Evolutionary conservation across 2,113 vertebrate genomes (phyloP).

Genomic region (Gobio gobio): DNA sequence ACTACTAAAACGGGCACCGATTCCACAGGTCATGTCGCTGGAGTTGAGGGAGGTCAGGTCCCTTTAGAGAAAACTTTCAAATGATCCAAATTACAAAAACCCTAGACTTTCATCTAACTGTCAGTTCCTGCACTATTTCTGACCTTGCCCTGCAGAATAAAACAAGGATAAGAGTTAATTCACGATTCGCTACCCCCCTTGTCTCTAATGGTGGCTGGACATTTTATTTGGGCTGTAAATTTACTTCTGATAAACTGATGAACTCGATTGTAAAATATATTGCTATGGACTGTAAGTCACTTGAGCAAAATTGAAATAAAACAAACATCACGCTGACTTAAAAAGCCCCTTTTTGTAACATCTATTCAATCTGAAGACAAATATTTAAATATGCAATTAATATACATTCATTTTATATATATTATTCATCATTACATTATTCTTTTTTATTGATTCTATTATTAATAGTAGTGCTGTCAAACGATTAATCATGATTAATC

Average conservation of each 20-base stretch:
- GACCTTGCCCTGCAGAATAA: background rate
- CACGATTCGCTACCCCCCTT: too few species aligned
- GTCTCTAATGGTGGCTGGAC: too few species aligned
- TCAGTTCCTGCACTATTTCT: background rate
- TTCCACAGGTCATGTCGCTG: background rate
- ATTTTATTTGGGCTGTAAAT: background rate
- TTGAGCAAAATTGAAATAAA: too few species aligned
- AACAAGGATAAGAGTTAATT: background rate
- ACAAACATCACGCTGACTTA: background rate
- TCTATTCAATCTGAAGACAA: background rate
- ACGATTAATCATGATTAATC: too few species aligned
- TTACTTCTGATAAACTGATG: background rate
- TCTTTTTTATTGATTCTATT: too few species aligned
- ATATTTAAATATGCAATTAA: background rate
- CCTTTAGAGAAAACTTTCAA: background rate
- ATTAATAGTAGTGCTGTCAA: too few species aligned
- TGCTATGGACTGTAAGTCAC: background rate
- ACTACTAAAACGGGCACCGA: slow-evolving; percentile 1
- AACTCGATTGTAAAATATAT: background rate
- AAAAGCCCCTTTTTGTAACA: background rate
- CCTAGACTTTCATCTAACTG: background rate
- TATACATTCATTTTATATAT: background rate
- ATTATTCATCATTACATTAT: background rate
- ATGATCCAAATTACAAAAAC: background rate
- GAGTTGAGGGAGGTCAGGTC: background rate